A percentile compares a stretch with the other conserved stretches of the same genome.
These are phyloP conservation scores for Characodon lateralis DNA, from an alignment of 2,797 vertebrate genomes.

Conservation along the genomic window DNA sequence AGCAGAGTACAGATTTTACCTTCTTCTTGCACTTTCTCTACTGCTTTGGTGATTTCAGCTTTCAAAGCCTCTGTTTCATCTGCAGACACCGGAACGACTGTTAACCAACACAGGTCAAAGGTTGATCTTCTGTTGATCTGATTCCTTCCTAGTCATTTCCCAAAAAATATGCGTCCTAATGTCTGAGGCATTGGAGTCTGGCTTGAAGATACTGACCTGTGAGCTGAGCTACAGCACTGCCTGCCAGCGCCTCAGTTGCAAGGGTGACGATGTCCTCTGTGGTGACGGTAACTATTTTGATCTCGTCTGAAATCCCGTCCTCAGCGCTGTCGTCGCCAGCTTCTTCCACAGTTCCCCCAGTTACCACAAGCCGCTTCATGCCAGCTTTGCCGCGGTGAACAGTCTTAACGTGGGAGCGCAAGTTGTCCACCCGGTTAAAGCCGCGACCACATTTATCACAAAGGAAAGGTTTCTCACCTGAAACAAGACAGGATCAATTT, in stretches of 20 bases:
- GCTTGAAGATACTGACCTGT: constrained; percentile 81
- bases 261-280: constrained; percentile 93
- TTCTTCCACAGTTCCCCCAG: constrained; percentile 56
- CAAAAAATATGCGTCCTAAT: not conserved
- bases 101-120: constrained; percentile 27
- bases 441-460: constrained; percentile 97
- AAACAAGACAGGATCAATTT: not conserved
- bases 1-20: constrained; percentile 76
- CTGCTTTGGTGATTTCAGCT: constrained; percentile 96
- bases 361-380: constrained; percentile 89
- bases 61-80: constrained; percentile 96
- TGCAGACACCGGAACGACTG: constrained; percentile 92
- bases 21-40: constrained; percentile 96
- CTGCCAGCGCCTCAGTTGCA: constrained; percentile 89
- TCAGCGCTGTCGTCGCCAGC: constrained; percentile 53
- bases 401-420: constrained; percentile 96
- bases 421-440: constrained; percentile 97
- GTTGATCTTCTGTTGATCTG: not conserved
- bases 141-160: not conserved
- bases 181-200: not conserved
- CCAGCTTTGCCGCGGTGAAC: constrained; percentile 96
- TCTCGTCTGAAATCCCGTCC: constrained; percentile 79
- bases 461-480: constrained; percentile 96
- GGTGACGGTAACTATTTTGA: constrained; percentile 92
- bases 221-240: constrained; percentile 90